phyloP scores from a whole-genome alignment of 1,140 invertebrate genomes.

The Palaemon carinicauda region DNA sequence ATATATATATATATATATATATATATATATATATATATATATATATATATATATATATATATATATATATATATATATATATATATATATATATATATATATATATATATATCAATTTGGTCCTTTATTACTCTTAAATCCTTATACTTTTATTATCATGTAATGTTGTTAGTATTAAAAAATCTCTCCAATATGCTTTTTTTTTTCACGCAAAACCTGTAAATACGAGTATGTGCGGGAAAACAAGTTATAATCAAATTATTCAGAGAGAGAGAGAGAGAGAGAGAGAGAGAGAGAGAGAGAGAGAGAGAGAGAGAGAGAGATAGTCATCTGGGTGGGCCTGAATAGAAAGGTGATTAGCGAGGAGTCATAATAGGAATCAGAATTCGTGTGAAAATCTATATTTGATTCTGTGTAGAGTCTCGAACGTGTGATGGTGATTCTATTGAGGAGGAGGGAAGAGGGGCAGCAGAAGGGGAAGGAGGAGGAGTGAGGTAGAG shows the following conservation, averaged over 20 bases:
- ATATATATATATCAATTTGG: not conserved
- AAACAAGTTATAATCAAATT: not conserved
- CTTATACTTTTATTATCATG: too few species aligned
- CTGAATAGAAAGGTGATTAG: not conserved
- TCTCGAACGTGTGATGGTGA: too few species aligned
- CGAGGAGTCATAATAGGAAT: too few species aligned
- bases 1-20: conserved; percentile 9
- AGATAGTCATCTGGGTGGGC: too few species aligned
- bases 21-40: conserved; percentile 9
- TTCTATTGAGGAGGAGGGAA: not conserved
- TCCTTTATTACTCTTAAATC: too few species aligned
- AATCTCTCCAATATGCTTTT: too few species aligned
- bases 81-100: conserved; percentile 11
- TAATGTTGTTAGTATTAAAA: too few species aligned
- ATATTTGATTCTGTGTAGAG: too few species aligned
- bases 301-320: conserved; percentile 3
- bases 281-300: not conserved
- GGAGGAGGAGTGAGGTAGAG: not conserved
- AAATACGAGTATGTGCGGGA: not conserved
- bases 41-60: conserved; percentile 10
- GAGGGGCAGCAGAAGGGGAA: not conserved
- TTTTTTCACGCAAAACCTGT: too few species aligned
- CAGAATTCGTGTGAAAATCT: too few species aligned
- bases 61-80: not conserved
- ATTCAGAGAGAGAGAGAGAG: not conserved